Evolutionary conservation across 2,888 invertebrate genomes (phyloP).

Genomic region (Megalurothrips usitatus): DNA sequence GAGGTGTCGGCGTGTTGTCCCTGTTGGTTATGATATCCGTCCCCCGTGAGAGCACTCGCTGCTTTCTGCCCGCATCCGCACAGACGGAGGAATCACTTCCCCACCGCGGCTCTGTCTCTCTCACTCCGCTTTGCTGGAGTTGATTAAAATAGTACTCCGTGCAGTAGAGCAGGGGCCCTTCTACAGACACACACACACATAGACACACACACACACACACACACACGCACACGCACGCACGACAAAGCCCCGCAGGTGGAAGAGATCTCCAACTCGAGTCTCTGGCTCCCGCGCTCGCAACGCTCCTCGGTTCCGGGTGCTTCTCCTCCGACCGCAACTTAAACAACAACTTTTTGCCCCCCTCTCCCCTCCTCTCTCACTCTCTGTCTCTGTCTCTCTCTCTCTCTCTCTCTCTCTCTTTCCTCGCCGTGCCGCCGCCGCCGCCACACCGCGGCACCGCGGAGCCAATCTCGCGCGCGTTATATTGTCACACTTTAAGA

Average conservation of each 20-base stretch:
- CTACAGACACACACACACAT: not conserved
- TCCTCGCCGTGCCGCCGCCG: not conserved
- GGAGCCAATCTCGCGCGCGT: slow-evolving; percentile 17
- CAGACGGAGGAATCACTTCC: too few species aligned
- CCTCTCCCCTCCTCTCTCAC: not conserved
- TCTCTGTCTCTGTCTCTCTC: not conserved
- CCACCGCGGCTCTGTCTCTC: too few species aligned
- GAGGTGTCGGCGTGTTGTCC: too few species aligned
- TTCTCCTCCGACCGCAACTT: slow-evolving; percentile 9
- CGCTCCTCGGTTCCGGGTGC: not conserved
- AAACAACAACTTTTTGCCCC: slow-evolving; percentile 20
- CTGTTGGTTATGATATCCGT: too few species aligned
- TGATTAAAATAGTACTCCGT: too few species aligned
- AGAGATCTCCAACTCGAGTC: not conserved
- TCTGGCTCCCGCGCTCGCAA: too few species aligned
- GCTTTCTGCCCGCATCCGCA: too few species aligned
- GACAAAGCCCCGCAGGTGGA: not conserved
- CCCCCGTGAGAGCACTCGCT: too few species aligned
- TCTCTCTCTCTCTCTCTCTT: not conserved
- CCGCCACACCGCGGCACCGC: not conserved
- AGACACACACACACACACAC: not conserved
- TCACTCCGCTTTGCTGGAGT: too few species aligned
- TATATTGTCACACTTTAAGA: slow-evolving; percentile 17
- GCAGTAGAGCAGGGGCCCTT: too few species aligned
- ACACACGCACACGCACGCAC: not conserved